phyloP scores from a whole-genome alignment of 2,113 vertebrate genomes.

The Macquaria australasica region DNA sequence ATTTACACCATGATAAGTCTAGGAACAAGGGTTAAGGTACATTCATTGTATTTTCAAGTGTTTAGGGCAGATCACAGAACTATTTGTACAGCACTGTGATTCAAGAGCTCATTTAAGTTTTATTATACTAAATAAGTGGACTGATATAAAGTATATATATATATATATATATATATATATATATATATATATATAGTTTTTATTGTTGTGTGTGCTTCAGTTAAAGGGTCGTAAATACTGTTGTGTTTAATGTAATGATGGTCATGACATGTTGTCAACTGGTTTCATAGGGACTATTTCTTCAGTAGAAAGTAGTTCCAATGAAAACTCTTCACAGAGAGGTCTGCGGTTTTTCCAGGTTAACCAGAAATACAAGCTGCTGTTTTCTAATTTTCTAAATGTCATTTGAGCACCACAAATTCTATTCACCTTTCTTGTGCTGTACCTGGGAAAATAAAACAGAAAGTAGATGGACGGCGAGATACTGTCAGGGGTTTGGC shows the following conservation, averaged over 20 bases:
- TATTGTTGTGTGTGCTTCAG: background rate
- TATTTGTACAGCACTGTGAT: background rate
- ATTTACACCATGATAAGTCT: background rate
- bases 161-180: too few relatives aligned
- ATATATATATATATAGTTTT: background rate
- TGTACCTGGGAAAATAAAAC: background rate
- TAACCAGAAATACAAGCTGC: background rate
- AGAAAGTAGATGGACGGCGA: background rate
- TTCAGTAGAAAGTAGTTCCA: background rate
- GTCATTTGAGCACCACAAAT: conserved; percentile 2
- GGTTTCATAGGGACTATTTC: background rate
- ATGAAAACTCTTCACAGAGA: background rate
- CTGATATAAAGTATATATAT: background rate
- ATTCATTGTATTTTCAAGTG: background rate
- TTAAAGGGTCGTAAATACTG: too few relatives aligned
- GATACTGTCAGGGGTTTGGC: too few relatives aligned
- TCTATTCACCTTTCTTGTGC: background rate
- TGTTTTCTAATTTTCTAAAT: background rate
- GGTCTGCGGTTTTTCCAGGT: background rate
- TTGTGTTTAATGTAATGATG: background rate
- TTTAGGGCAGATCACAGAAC: background rate
- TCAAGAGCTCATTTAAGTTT: background rate
- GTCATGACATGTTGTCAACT: background rate
- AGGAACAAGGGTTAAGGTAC: background rate
- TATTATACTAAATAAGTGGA: background rate